Evolutionary conservation across 2,797 vertebrate species (phyloP), one percentile per base, ranked within the genome.

Genomic region (Coluber constrictor): DNA sequence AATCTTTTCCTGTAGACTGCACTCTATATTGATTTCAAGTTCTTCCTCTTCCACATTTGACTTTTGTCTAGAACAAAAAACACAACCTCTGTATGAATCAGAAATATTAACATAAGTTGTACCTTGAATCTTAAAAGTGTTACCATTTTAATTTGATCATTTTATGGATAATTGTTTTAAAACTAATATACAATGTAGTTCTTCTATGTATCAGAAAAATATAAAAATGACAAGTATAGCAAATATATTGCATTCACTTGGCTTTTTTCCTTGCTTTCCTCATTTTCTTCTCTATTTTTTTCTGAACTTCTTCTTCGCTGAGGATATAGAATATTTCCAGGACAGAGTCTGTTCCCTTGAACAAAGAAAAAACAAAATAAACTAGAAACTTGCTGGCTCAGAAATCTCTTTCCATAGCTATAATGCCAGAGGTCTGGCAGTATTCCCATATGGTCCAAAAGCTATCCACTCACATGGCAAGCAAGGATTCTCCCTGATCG

Each of bases 201-300:
- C 5, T 87, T n/a, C 5, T 87, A 51, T 27, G 1, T 3, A n/a
- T 56, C 32, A 43, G 18, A 79, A 79, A 79, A 23, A 93, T 0
- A 60, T 0, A 37, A 20, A 83, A 1, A 94, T 61, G 3, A 91
- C 13, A 37, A 10, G 6, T 5, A 88, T 13, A 12, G 47, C 25
- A 4, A 86, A 8, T 27, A 3, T 57, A 32, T 4, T 32, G 11
- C 57, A 95, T 98, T 97, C 95, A 99, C 99, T 97, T 99, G 20
- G 98, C 98, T 97, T 98, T 99, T 97, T 99, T 99, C 94, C 97
- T 98, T 91, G 98, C 98, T 96, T 98, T 99, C 96, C 98, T 99
- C 93, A 97, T 91, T 97, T 99, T 99, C 97, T 97, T 99, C 37
- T 97, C 97, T 97, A 98, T 98, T 96, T 98, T 99, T 96, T 97